phyloP scores from a whole-genome alignment of 2,888 invertebrate species.

The Eristalis intricaria region DNA sequence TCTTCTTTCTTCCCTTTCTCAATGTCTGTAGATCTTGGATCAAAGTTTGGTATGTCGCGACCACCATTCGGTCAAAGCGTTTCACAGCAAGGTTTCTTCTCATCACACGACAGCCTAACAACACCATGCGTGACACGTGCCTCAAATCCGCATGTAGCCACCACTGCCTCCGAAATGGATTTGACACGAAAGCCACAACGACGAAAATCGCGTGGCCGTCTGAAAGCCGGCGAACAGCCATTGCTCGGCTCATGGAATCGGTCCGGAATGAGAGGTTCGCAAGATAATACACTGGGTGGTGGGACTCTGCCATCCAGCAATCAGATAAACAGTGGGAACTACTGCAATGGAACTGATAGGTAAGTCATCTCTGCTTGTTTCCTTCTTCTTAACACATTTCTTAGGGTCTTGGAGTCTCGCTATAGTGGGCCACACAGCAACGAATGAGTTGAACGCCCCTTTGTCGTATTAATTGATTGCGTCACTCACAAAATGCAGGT shows the following conservation, averaged over 20 bases:
- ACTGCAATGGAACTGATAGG: constrained; percentile 87
- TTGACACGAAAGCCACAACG: constrained; percentile 85
- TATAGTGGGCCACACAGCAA: too few relatives aligned
- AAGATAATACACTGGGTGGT: constrained; percentile 82
- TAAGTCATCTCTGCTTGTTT: constrained; percentile 75
- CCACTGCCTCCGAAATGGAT: constrained; percentile 88
- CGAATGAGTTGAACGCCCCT: too few relatives aligned
- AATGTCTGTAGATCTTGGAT: constrained; percentile 86
- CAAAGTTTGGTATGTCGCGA: constrained; percentile 88
- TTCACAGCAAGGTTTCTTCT: constrained; percentile 85
- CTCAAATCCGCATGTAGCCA: constrained; percentile 82
- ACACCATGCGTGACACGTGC: constrained; percentile 86
- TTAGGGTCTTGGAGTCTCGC: background rate
- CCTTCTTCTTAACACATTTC: background rate
- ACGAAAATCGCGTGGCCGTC: constrained; percentile 85
- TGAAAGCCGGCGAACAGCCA: constrained; percentile 89
- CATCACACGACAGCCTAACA: constrained; percentile 89
- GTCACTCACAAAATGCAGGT: too few relatives aligned
- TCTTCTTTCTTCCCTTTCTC: constrained; percentile 58
- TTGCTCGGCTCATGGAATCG: constrained; percentile 87
- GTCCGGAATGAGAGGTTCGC: constrained; percentile 82
- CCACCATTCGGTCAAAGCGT: constrained; percentile 82
- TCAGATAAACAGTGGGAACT: constrained; percentile 84
- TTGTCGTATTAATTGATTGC: too few relatives aligned
- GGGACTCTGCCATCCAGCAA: constrained; percentile 83